These are phyloP conservation scores for Ammospiza nelsoni DNA, from an alignment of 2,113 vertebrate species.

Conservation along the genomic window DNA sequence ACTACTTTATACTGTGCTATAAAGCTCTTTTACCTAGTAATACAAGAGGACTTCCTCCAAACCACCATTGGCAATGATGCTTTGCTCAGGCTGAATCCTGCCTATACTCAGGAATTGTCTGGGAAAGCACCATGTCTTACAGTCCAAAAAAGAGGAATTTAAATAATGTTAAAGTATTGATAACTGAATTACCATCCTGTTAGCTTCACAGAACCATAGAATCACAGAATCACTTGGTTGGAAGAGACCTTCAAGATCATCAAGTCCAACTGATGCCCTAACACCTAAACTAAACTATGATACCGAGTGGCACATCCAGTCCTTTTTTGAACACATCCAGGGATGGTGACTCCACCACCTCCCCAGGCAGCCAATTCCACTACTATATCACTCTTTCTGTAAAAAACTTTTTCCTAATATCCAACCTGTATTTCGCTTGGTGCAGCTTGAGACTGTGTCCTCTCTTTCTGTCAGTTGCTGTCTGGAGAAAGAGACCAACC, in stretches of 20 bases:
- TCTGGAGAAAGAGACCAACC: too few relatives aligned
- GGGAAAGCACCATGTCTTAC: background rate
- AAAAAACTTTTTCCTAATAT: background rate
- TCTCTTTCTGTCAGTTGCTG: too few relatives aligned
- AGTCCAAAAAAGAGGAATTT: background rate
- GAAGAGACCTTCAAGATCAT: background rate
- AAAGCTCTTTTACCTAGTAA: background rate
- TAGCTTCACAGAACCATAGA: background rate
- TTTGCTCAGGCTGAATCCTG: background rate
- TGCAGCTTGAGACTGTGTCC: too few relatives aligned
- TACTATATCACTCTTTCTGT: background rate
- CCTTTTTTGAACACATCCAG: background rate
- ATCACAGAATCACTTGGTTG: background rate
- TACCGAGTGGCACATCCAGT: rapidly evolving
- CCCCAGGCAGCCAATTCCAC: background rate
- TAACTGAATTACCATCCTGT: background rate
- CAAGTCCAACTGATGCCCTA: rapidly evolving
- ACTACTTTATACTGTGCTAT: background rate
- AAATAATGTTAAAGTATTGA: background rate
- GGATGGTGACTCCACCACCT: background rate
- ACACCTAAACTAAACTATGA: too few relatives aligned
- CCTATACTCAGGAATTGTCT: background rate
- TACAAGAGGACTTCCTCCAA: background rate
- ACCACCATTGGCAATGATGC: rapidly evolving
- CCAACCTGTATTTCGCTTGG: background rate